Base-by-base conservation (phyloP, 1,140 invertebrate species). In the Arion vulgaris region DNA sequence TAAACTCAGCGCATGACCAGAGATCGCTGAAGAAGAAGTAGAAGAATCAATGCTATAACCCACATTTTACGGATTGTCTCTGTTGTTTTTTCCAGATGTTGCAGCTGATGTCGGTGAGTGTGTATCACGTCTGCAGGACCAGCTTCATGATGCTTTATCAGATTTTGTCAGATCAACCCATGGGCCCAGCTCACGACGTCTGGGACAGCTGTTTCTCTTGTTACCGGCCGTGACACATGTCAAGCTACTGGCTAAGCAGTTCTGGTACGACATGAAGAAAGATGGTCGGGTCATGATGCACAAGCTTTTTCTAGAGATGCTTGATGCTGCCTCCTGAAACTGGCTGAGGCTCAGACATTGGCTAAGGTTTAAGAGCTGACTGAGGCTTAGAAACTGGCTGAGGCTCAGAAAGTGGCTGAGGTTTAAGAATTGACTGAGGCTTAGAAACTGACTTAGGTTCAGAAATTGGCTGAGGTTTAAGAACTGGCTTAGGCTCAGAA, bases 281-380 rank as follows among this genome's bases (percentile, higher is more conserved):
- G 96, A 97, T 85, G 95, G 96, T 28, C 95, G 96, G 89, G 96
- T 98, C 75, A 95, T 95, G 73, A 98, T 99, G 96, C 98, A 99
- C 93, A 99, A 99, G 93, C 94, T 99, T 15, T 98, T 99, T 92
- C 94, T 98, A 38, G 98, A 99, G 93, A 99, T 99, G 98, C 94
- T 99, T 75, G 97, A 98, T 91, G 90, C 90, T 32, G 89, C 90
- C 82, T 89, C 88, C 82, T 91, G 90, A 91, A 87, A 81, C 84
- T n/a, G n/a, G n/a, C n/a, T n/a, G n/a, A n/a, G n/a, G n/a, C n/a
- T n/a, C n/a, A n/a, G 84, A 34, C 15, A 38, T n/a, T n/a, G n/a
- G n/a, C n/a, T n/a, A n/a, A n/a, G n/a, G n/a, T n/a, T n/a, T n/a
- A n/a, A n/a, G n/a, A n/a, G n/a, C n/a, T n/a, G n/a, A n/a, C n/a